Base-by-base conservation (phyloP, 1,140 invertebrate species). In the Anastatus disparis region DNA sequence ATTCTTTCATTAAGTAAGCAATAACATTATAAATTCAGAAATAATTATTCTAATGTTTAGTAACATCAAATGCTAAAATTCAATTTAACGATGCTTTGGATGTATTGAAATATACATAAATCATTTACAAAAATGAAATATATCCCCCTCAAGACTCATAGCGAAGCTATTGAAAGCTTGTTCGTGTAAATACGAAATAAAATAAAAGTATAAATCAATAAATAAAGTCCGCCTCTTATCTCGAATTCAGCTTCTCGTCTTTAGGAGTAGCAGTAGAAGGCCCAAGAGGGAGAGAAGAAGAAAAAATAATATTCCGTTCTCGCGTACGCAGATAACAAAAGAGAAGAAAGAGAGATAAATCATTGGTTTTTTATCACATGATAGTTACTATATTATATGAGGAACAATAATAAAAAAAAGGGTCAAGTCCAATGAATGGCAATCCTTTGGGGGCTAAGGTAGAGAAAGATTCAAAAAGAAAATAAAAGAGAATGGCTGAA, bases 321-420 rank as follows among this genome's bases (percentile, higher is more conserved):
- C 7, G 17, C 55, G 9, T n/a, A n/a, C n/a, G n/a, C n/a, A n/a
- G n/a, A n/a, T n/a, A n/a, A n/a, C n/a, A n/a, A n/a, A n/a, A n/a
- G n/a, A n/a, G n/a, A n/a, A n/a, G n/a, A n/a, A n/a, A n/a, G n/a
- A 17, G 53, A 61, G 17, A 61, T 61, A 68, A 68, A 61, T 61
- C 53, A 67, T 2, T 8, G 20, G 17, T 58, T 58, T 52, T n/a
- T 58, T 58, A 55, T 22, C 20, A 17, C 10, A 35, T 24, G 17
- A 55, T 66, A 66, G 52, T 38, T 48, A 3, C n/a, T 2, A 1
- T 55, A n/a, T n/a, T n/a, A n/a, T n/a, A n/a, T n/a, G n/a, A n/a
- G n/a, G n/a, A n/a, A n/a, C n/a, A n/a, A n/a, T n/a, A n/a, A n/a
- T n/a, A n/a, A n/a, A 48, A 48, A 48, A 48, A 48, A 48, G n/a